Evolutionary conservation across 1,140 invertebrate species (phyloP).

Genomic region (Apis cerana): DNA sequence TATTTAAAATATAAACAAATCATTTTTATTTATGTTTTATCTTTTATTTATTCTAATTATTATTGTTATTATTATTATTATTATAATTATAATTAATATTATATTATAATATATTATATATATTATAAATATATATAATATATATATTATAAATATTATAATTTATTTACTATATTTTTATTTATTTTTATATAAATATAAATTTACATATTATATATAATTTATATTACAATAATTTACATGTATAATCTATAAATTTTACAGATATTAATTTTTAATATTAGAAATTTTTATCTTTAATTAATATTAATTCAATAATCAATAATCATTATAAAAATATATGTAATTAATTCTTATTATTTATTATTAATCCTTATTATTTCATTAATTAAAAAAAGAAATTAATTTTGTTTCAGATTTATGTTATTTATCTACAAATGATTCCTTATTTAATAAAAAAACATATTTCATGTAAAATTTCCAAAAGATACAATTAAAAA

Average conservation of each 20-base stretch:
- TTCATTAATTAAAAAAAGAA: not conserved
- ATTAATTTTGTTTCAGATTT: constrained; percentile 11
- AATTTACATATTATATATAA: too few species aligned
- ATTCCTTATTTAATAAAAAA: not conserved
- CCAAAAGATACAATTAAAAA: not conserved
- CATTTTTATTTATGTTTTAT: too few species aligned
- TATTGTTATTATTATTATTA: too few species aligned
- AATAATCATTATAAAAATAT: not conserved
- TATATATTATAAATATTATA: too few species aligned
- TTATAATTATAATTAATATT: too few species aligned
- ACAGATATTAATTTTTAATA: not conserved
- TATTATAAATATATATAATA: too few species aligned
- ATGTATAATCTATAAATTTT: not conserved
- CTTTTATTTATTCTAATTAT: too few species aligned
- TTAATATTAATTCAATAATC: not conserved
- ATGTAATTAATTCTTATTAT: not conserved
- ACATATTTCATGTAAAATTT: not conserved
- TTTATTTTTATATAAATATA: not conserved
- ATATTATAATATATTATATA: too few species aligned
- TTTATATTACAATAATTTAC: too few species aligned
- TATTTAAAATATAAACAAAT: too few species aligned
- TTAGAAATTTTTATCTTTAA: not conserved
- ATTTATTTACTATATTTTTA: not conserved
- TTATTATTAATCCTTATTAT: not conserved
- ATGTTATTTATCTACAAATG: not conserved